These are phyloP conservation scores for Xiphophorus hellerii DNA, from an alignment of 2,113 vertebrate species.

Conservation along the genomic window DNA sequence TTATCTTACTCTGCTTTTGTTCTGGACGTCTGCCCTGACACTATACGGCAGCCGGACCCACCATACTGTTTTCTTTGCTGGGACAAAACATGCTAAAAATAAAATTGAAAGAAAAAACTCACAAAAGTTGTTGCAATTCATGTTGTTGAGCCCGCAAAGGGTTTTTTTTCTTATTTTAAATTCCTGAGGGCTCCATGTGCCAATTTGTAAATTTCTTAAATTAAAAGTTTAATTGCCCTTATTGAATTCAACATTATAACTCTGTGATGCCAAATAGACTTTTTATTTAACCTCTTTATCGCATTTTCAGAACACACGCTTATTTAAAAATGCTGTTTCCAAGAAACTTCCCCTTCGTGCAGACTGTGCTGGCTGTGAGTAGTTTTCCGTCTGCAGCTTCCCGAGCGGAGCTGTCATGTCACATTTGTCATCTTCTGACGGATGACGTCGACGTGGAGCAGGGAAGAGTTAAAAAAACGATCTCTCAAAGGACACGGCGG, in stretches of 20 bases:
- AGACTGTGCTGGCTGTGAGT: conserved; percentile 26
- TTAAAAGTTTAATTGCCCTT: background rate
- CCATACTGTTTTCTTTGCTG: background rate
- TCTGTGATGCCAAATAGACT: background rate
- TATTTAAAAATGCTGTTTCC: conserved; percentile 18
- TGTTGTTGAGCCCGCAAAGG: background rate
- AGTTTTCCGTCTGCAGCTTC: conserved; percentile 42
- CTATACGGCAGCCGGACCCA: background rate
- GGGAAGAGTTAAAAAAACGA: conserved; percentile 60
- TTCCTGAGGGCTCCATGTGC: background rate
- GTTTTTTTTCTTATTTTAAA: conserved; percentile 14
- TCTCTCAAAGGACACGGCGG: conserved; percentile 45
- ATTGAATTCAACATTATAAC: background rate
- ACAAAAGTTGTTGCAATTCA: background rate
- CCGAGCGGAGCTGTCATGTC: conserved; percentile 65
- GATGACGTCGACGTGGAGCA: conserved; percentile 60
- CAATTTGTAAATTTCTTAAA: conserved; percentile 7
- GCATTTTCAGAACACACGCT: background rate
- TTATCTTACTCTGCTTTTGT: background rate
- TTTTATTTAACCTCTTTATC: background rate
- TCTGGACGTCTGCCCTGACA: background rate
- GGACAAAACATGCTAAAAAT: background rate
- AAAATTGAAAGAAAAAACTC: background rate
- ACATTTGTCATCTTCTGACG: conserved; percentile 67
- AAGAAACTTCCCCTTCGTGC: conserved; percentile 37